Percentiles rank a stretch among this genome's conserved stretches.
phyloP scores from a whole-genome alignment of 2,113 vertebrate species.

The Pithys albifrons region DNA sequence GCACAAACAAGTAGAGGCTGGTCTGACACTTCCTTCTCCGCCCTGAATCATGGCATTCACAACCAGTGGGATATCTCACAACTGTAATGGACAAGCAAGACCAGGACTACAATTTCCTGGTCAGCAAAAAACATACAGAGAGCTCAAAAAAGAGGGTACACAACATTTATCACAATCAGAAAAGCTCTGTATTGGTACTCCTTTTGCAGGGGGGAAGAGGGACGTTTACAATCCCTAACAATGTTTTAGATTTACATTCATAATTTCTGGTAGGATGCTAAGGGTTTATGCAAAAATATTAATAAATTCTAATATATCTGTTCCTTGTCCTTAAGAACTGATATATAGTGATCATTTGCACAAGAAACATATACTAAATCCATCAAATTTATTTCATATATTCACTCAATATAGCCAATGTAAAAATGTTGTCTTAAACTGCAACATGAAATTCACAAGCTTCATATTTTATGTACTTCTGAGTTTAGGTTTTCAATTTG shows the following conservation, averaged over 20 bases:
- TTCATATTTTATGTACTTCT: neutral
- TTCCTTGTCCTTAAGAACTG: neutral
- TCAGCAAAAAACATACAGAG: neutral
- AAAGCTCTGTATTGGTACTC: neutral
- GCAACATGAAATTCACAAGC: neutral
- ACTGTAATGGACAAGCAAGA: neutral
- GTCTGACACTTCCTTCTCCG: neutral
- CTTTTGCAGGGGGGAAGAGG: neutral
- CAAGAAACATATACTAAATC: neutral
- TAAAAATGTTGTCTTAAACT: neutral
- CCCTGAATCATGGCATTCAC: neutral
- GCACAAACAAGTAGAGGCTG: neutral
- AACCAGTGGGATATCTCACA: neutral
- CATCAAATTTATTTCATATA: neutral
- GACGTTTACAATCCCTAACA: neutral
- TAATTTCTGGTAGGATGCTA: neutral
- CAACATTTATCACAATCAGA: neutral
- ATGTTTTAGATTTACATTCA: neutral
- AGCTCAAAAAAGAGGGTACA: neutral
- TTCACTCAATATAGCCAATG: neutral
- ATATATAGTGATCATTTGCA: neutral
- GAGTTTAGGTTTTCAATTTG: neutral
- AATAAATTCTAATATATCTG: neutral
- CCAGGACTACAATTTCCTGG: neutral
- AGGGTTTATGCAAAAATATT: neutral